Evolutionary conservation across 2,888 invertebrate genomes (phyloP).

Genomic region (Allophyes oxyacanthae): DNA sequence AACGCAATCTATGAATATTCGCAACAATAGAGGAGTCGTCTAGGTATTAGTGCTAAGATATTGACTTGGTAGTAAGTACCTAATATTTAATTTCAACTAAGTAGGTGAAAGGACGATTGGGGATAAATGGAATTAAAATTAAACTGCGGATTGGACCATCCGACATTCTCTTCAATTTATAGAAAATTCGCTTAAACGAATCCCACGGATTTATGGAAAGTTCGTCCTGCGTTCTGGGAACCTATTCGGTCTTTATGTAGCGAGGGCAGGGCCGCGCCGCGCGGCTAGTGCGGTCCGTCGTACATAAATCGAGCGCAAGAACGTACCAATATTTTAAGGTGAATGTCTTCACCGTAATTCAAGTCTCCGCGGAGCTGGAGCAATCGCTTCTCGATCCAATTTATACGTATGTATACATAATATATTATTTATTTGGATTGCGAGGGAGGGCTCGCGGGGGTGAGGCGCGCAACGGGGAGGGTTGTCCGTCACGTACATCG

Average conservation of each 20-base stretch:
- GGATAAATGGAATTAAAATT: too few species aligned
- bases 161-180: conserved; percentile 34
- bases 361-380: conserved; percentile 53
- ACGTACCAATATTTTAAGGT: conserved; percentile 60
- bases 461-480: conserved; percentile 6
- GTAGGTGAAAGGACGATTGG: too few species aligned
- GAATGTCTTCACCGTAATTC: conserved; percentile 59
- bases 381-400: conserved; percentile 61
- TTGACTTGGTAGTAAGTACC: too few species aligned
- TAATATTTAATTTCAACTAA: too few species aligned
- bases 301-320: conserved; percentile 37
- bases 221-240: neutral
- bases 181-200: conserved; percentile 28
- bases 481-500: conserved; percentile 52
- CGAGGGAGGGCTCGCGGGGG: conserved; percentile 13
- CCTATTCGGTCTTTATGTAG: neutral
- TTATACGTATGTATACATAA: conserved; percentile 58
- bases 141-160: too few species aligned
- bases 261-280: neutral
- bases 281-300: conserved; percentile 12
- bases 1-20: too few species aligned
- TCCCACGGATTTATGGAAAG: conserved; percentile 22
- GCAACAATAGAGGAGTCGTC: too few species aligned
- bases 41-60: too few species aligned
- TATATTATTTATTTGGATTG: conserved; percentile 60